phyloP scores from a whole-genome alignment of 2,113 vertebrate species.

The Nothoprocta perdicaria region DNA sequence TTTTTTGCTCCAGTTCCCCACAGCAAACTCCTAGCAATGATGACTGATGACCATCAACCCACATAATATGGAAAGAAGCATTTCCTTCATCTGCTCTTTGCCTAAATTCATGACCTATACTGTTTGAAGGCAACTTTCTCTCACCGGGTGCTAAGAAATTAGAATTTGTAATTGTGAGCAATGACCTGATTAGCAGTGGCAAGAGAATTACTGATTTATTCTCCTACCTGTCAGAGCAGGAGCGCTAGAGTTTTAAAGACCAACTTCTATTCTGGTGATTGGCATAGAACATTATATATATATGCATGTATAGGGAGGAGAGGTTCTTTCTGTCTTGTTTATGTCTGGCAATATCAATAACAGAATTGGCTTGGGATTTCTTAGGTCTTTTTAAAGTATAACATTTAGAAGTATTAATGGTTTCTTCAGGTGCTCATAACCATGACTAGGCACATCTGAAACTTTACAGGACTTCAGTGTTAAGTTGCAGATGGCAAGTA shows the following conservation, averaged over 20 bases:
- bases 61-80: slow-evolving; percentile 54
- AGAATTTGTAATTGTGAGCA: not conserved
- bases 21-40: not conserved
- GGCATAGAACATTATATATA: not conserved
- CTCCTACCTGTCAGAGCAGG: not conserved
- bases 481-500: not conserved
- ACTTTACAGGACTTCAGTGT: not conserved
- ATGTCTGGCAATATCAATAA: not conserved
- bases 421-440: not conserved
- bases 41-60: not conserved
- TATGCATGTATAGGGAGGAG: accelerated
- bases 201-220: not conserved
- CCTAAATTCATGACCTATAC: not conserved
- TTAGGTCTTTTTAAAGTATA: not conserved
- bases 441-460: not conserved
- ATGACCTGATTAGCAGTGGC: not conserved
- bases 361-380: not conserved
- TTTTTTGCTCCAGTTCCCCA: not conserved
- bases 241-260: not conserved
- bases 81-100: slow-evolving; percentile 55
- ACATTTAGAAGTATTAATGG: not conserved
- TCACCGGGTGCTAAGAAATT: slow-evolving; percentile 37
- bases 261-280: not conserved
- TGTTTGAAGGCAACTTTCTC: slow-evolving; percentile 1
- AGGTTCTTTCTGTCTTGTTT: not conserved